phyloP scores from a whole-genome alignment of 2,113 vertebrate genomes.

The Macrotus californicus region DNA sequence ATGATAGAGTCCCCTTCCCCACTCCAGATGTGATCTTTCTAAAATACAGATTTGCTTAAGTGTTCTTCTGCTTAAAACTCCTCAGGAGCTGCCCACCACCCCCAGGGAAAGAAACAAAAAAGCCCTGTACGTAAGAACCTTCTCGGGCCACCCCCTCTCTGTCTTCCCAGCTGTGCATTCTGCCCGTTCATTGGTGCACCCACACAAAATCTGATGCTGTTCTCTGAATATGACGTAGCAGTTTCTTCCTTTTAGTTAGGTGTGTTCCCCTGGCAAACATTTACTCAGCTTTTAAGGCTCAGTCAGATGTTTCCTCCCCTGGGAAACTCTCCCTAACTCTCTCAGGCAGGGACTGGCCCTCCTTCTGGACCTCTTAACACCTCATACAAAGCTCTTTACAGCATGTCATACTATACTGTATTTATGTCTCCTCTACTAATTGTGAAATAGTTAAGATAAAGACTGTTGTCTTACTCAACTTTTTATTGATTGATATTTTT shows the following conservation, averaged over 20 bases:
- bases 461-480: background rate
- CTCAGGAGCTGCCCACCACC: background rate
- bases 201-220: background rate
- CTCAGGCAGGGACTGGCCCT: background rate
- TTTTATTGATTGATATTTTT: background rate
- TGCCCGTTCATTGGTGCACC: background rate
- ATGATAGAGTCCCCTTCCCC: background rate
- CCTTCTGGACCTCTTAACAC: background rate
- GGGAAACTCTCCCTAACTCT: background rate
- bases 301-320: background rate
- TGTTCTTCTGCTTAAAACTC: background rate
- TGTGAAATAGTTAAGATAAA: background rate
- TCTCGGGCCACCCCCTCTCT: background rate
- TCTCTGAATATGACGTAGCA: background rate
- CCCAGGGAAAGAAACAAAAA: background rate
- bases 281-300: constrained; percentile 34
- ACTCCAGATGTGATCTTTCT: background rate
- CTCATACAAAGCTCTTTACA: background rate
- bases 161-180: background rate
- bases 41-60: background rate
- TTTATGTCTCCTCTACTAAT: background rate
- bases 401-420: background rate
- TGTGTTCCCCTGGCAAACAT: constrained; percentile 5
- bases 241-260: background rate
- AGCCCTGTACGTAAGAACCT: background rate